Evolutionary conservation across 2,113 vertebrate genomes (phyloP).

Genomic region (Electrona antarctica): DNA sequence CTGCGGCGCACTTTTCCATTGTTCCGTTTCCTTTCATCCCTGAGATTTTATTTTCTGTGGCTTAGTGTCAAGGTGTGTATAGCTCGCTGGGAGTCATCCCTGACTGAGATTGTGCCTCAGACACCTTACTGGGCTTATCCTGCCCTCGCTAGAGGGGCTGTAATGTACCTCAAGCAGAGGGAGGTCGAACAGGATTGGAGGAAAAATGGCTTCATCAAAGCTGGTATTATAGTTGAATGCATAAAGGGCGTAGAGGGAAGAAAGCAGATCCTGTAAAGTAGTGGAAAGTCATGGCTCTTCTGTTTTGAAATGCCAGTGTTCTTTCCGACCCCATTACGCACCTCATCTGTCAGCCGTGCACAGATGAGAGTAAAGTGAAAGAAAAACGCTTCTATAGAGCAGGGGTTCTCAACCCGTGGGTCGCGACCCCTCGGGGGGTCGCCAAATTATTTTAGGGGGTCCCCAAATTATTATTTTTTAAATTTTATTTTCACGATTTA

Average conservation of each 20-base stretch:
- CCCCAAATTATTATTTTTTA: no score
- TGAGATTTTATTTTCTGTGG: constrained; percentile 50
- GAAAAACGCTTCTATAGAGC: no score
- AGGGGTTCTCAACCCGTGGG: no score
- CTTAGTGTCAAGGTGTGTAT: constrained; percentile 44
- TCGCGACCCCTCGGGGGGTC: no score
- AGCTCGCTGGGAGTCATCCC: constrained; percentile 57
- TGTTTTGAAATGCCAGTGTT: constrained; percentile 24
- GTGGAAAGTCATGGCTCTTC: constrained; percentile 34
- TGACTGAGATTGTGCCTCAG: constrained; percentile 34
- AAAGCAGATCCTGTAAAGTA: constrained; percentile 25
- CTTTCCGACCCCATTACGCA: constrained; percentile 27
- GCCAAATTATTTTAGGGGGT: no score
- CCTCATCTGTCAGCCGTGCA: constrained; percentile 9
- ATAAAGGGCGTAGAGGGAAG: constrained; percentile 9
- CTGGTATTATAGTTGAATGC: constrained; percentile 37
- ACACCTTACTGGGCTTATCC: constrained; percentile 67
- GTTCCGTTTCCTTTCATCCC: constrained; percentile 48
- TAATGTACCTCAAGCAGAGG: constrained; percentile 49
- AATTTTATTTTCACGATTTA: no score
- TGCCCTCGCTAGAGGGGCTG: neutral
- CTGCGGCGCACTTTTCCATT: constrained; percentile 54
- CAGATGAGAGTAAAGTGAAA: constrained; percentile 32
- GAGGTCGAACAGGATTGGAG: constrained; percentile 17
- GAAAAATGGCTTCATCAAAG: constrained; percentile 46